Percentiles rank a stretch among this genome's conserved stretches.
Conservation (phyloP, 2,113 vertebrate species). For the Alligator mississippiensis region DNA sequence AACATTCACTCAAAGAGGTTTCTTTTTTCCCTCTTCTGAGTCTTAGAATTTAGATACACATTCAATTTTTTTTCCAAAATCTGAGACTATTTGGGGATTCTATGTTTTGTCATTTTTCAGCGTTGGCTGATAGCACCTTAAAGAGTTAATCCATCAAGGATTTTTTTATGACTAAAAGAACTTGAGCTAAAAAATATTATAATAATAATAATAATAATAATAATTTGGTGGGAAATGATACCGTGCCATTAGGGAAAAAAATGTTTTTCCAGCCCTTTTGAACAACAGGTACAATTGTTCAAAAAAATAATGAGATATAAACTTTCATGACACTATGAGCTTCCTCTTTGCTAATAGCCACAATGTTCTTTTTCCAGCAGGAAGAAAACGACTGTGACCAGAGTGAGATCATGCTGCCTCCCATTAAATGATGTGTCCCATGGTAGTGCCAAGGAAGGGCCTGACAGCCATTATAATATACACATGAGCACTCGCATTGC, state of each 20-base stretch:
- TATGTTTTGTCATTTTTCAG: neutral
- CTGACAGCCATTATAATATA: neutral
- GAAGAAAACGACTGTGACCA: slow-evolving; percentile 46
- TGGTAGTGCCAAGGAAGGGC: neutral
- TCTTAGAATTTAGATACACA: slow-evolving; percentile 46
- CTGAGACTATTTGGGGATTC: neutral
- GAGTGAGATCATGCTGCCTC: slow-evolving; percentile 40
- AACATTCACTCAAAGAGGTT: too few relatives aligned
- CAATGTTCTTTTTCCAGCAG: slow-evolving; percentile 67
- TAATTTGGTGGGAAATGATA: slow-evolving; percentile 50
- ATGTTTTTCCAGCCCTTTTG: slow-evolving; percentile 68
- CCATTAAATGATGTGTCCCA: neutral
- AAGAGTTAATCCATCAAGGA: slow-evolving; percentile 50
- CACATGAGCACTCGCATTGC: fast-evolving
- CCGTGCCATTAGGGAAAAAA: slow-evolving; percentile 32
- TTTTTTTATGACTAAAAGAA: slow-evolving; percentile 33
- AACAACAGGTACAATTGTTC: slow-evolving; percentile 56
- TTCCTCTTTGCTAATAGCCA: slow-evolving; percentile 68
- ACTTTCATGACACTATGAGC: slow-evolving; percentile 62
- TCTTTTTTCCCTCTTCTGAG: slow-evolving; percentile 33
- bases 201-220: neutral
- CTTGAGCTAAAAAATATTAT: neutral
- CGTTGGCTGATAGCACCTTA: neutral
- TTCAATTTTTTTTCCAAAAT: neutral
- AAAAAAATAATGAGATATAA: slow-evolving; percentile 21